phyloP scores from a whole-genome alignment of 2,797 vertebrate species.

The Pangasius mekongensis region DNA sequence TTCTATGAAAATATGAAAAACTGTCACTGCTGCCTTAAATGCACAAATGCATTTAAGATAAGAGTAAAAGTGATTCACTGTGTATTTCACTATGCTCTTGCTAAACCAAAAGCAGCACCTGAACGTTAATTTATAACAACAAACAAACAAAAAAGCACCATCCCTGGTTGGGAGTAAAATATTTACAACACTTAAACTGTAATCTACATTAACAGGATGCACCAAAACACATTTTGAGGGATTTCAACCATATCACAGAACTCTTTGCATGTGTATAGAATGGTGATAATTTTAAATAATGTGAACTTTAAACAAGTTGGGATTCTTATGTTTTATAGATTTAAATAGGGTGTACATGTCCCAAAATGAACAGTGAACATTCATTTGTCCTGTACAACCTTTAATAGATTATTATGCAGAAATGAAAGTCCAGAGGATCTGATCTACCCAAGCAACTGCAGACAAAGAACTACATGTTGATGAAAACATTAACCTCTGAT shows the following conservation, averaged over 20 bases:
- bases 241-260: neutral
- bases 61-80: neutral
- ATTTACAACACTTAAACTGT: neutral
- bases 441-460: neutral
- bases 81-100: neutral
- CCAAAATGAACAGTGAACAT: neutral
- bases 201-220: neutral
- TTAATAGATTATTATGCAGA: neutral
- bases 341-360: neutral
- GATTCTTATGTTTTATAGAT: neutral
- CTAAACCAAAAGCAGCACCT: neutral
- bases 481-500: neutral
- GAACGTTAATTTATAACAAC: neutral
- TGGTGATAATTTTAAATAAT: neutral
- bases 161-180: neutral
- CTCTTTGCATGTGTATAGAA: neutral
- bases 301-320: neutral
- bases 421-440: neutral
- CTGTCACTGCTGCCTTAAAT: neutral
- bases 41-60: neutral
- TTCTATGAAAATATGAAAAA: neutral
- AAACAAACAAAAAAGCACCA: neutral
- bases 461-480: neutral
- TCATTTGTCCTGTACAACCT: neutral
- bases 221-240: neutral